Evolutionary conservation across 2,113 vertebrate species (phyloP), one percentile per base, ranked within the genome.

Genomic region (Malurus cyaneus): DNA sequence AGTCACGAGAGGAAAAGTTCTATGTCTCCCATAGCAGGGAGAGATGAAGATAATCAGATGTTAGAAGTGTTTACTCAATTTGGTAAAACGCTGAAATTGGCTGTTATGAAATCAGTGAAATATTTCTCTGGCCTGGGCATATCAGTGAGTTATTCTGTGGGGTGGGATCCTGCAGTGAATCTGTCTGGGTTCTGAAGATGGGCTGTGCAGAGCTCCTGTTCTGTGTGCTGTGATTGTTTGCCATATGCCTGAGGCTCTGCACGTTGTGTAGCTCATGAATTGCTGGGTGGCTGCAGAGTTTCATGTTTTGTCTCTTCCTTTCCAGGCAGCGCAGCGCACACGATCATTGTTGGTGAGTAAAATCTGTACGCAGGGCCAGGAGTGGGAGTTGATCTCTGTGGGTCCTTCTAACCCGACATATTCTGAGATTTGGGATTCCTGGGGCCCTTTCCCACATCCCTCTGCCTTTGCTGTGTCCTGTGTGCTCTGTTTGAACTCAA

Each of bases 191-290:
- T 72, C 47, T 72, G n/a, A 5, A 47, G 66, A 10, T 5, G 76
- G 69, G 44, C 39, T 54, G 25, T 14, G 76, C 34, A 12, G 54
- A 46, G 66, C 4, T 47, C 42, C 32, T 1, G 2, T 25, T 53
- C 49, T 18, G 8, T 14, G 18, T 23, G 26, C 6, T 26, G 23
- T 31, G 46, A 18, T 56, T 41, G 23, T 21, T n/a, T n/a, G 56
- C 18, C n/a, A 1, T 0, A 3, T n/a, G 57, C 12, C 0, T 46
- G 53, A 41, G 70, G 12, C 3, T 0, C 36, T 53, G 53, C 23
- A 4, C 4, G 5, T 14, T 20, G 12, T 39, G 28, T 16, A 12
- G 49, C 19, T 18, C 18, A 23, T 32, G 54, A 42, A 36, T 42
- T 42, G 7, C 67, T 47, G 50, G 47, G 3, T 2, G 41, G 17